Conservation (phyloP, 1,140 invertebrate species). For the Drosophila equinoxialis region DNA sequence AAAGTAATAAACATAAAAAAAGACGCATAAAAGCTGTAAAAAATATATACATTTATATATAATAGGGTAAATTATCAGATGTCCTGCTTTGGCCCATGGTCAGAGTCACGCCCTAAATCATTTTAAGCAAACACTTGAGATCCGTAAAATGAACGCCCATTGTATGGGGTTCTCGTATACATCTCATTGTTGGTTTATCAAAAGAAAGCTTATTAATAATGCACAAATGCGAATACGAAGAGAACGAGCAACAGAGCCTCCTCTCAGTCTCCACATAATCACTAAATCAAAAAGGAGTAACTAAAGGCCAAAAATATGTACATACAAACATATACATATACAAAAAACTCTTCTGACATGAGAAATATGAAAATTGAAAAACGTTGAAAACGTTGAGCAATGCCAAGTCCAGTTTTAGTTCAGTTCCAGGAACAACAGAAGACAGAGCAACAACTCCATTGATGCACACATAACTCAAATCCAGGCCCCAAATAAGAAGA, state of each 20-base stretch:
- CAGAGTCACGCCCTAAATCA: constrained; percentile 65
- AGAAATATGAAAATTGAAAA: constrained; percentile 81
- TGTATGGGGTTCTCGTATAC: constrained; percentile 47
- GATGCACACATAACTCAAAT: constrained; percentile 42
- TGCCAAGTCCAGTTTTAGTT: constrained; percentile 17
- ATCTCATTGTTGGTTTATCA: constrained; percentile 51
- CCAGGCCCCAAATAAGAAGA: constrained; percentile 3
- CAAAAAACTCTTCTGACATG: constrained; percentile 43
- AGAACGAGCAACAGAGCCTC: not conserved
- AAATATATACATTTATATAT: not conserved
- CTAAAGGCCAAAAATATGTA: not conserved
- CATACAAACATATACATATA: not conserved
- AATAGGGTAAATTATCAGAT: constrained; percentile 50
- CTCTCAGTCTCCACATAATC: constrained; percentile 46
- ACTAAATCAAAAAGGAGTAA: constrained; percentile 64
- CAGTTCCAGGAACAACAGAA: constrained; percentile 48
- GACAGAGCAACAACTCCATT: constrained; percentile 24
- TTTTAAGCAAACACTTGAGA: constrained; percentile 66
- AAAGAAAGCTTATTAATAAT: constrained; percentile 75
- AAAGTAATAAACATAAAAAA: not conserved
- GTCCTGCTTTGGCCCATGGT: constrained; percentile 58
- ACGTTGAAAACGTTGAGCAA: constrained; percentile 30
- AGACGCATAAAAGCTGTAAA: not conserved
- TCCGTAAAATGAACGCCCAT: constrained; percentile 46
- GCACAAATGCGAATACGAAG: constrained; percentile 52